Percentiles rank a stretch among this genome's conserved stretches.
phyloP scores from a whole-genome alignment of 1,140 invertebrate species.

The Macrotrachela quadricornifera region DNA sequence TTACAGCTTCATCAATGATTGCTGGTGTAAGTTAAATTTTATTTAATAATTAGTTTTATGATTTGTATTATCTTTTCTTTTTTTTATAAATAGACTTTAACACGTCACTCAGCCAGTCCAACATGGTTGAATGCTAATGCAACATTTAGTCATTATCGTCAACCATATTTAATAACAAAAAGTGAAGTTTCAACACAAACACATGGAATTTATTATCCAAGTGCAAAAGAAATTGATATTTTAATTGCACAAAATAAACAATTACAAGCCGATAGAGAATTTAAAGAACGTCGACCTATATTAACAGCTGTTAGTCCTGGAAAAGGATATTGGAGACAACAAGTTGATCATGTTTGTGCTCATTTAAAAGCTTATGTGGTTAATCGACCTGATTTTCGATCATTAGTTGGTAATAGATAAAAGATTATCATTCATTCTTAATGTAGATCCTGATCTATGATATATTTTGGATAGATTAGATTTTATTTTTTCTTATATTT shows the following conservation, averaged over 20 bases:
- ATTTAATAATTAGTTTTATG: not conserved
- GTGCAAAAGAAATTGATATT: constrained; percentile 18
- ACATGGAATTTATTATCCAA: constrained; percentile 28
- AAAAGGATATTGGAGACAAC: constrained; percentile 31
- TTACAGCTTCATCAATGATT: constrained; percentile 15
- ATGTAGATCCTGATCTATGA: no score
- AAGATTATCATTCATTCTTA: no score
- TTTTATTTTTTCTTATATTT: no score
- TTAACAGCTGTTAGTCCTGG: constrained; percentile 28
- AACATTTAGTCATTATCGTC: not conserved
- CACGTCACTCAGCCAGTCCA: not conserved
- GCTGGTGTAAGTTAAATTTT: not conserved
- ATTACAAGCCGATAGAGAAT: constrained; percentile 19
- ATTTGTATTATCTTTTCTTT: not conserved
- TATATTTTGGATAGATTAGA: no score
- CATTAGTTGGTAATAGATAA: constrained; percentile 30
- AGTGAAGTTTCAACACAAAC: constrained; percentile 20
- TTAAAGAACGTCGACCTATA: constrained; percentile 23
- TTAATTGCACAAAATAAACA: constrained; percentile 16
- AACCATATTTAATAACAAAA: constrained; percentile 1
- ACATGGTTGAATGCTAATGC: not conserved
- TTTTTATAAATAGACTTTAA: constrained; percentile 5
- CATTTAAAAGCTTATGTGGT: constrained; percentile 28
- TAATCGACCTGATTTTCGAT: constrained; percentile 29
- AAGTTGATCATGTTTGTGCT: constrained; percentile 28